phyloP scores from a whole-genome alignment of 2,797 vertebrate species.

The Premnoplex brunnescens region DNA sequence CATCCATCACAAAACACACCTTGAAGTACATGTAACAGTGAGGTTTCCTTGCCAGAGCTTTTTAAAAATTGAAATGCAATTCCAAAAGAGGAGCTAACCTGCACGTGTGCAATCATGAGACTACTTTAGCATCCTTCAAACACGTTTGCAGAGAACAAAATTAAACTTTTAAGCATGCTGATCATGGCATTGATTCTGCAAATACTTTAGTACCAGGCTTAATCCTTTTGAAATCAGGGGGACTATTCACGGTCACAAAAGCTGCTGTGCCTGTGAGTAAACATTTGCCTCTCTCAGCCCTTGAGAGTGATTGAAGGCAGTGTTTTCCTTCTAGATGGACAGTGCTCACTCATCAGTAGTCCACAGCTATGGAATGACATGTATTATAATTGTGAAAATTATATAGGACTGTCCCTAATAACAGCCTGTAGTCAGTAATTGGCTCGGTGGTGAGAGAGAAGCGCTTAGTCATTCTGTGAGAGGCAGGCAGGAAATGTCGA shows the following conservation, averaged over 20 bases:
- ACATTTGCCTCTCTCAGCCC: neutral
- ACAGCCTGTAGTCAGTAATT: neutral
- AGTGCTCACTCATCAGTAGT: neutral
- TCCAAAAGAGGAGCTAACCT: neutral
- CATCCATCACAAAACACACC: neutral
- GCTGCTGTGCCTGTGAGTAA: constrained; percentile 29
- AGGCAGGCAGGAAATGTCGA: constrained; percentile 53
- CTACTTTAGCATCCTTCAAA: neutral
- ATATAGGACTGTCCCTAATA: constrained; percentile 33
- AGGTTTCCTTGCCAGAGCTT: neutral
- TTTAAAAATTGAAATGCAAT: neutral
- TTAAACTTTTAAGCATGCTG: neutral
- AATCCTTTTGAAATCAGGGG: constrained; percentile 28
- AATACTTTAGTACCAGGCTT: constrained; percentile 6
- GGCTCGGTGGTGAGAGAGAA: neutral
- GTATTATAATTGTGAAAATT: constrained; percentile 13
- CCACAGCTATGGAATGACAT: constrained; percentile 7
- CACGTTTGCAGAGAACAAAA: neutral
- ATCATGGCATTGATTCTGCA: constrained; percentile 31
- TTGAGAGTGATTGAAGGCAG: neutral
- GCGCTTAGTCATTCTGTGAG: constrained; percentile 12
- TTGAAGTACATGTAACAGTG: neutral
- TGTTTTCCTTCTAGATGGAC: neutral
- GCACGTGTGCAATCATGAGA: neutral
- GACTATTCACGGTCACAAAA: constrained; percentile 21